Percentiles rank a stretch among this genome's conserved stretches.
Conservation (phyloP, 2,888 invertebrate species). For the Drosophila tripunctata region DNA sequence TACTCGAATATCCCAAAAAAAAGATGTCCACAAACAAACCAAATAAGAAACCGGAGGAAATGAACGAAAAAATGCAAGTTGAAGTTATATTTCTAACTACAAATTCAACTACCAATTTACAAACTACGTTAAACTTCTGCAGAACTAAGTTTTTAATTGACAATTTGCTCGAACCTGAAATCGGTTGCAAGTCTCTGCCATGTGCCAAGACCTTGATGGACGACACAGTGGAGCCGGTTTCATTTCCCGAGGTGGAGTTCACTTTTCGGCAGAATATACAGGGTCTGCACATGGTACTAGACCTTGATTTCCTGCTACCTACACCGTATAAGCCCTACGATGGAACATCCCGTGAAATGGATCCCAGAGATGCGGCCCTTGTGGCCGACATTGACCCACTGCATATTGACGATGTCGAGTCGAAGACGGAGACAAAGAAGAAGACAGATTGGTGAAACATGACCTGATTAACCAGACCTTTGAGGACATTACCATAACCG, state of each 20-base stretch:
- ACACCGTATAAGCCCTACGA: neutral
- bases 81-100: neutral
- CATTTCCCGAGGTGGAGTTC: conserved; percentile 30
- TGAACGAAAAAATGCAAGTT: conserved; percentile 26
- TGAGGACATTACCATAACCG: conserved; percentile 22
- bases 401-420: conserved; percentile 7
- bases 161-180: conserved; percentile 33
- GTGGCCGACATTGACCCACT: conserved; percentile 32
- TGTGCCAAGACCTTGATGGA: conserved; percentile 39
- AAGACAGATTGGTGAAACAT: too few species aligned
- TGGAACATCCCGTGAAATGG: conserved; percentile 4
- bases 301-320: conserved; percentile 46
- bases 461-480: conserved; percentile 41
- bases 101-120: neutral
- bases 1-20: too few species aligned
- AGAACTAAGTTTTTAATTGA: conserved; percentile 39
- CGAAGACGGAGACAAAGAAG: conserved; percentile 20
- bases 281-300: conserved; percentile 51
- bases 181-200: conserved; percentile 48
- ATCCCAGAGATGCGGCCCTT: conserved; percentile 27
- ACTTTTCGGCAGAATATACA: conserved; percentile 17
- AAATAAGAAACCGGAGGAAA: neutral
- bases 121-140: neutral
- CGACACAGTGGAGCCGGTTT: conserved; percentile 31
- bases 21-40: conserved; percentile 27